Evolutionary conservation across 2,113 vertebrate species (phyloP), one percentile per base, ranked within the genome.

Genomic region (Heterochromis multidens): DNA sequence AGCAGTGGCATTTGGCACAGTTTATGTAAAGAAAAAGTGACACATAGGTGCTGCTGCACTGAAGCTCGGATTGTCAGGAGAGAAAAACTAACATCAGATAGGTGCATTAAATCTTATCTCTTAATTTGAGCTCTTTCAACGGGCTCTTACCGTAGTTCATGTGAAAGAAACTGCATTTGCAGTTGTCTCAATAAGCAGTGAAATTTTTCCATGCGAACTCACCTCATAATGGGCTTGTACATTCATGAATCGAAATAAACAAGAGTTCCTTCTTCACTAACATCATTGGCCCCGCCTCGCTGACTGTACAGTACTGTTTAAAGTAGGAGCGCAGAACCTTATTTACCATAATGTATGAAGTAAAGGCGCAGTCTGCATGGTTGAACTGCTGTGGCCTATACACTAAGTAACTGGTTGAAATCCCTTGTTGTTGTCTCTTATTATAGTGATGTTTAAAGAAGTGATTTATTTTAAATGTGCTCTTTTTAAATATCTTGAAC

Each of bases 201-300:
- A 3, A 10, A 14, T 19, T 2, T 46, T 59, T 5, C 11, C 6
- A 27, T 16, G 3, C 33, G 4, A 17, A 93, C 92, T 93, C 81
- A 94, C 93, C 93, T 90, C 91, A 90, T 92, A 2, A 11, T 77
- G 10, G 4, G 3, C 1, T 61, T 19, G 77, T 14, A 83, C 67
- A 81, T 21, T 25, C 2, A 14, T 3, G 12, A 54, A 70, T 61
- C 80, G 43, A 81, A 29, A 40, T 23, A 65, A 40, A 8, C 23
- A 31, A 10, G 6, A 27, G 67, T 12, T 83, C 31, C 86, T 16
- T 1, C 11, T 70, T 16, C 4, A 1, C 46, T 9, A 7, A 4
- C 17, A 54, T 37, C 16, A 43, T 4, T 72, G 40, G 23, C 17
- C 10, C 31, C 78, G 16, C 81, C 81, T 25, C 63, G 12, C 2